phyloP scores from a whole-genome alignment of 2,797 vertebrate species.

The Babyrousa celebensis region DNA sequence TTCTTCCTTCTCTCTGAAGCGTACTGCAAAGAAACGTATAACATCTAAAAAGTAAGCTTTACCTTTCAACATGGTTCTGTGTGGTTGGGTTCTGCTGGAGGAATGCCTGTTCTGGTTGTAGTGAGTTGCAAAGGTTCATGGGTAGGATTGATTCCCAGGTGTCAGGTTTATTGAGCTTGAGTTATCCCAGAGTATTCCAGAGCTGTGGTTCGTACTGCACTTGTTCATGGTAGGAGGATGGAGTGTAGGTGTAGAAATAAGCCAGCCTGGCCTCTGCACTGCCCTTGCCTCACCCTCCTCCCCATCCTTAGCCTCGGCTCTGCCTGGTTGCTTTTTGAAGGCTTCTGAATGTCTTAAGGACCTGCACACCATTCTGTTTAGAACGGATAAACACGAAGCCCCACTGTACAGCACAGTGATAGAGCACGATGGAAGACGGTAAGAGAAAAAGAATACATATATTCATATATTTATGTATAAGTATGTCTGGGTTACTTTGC shows the following conservation, averaged over 20 bases:
- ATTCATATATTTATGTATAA: too few relatives aligned
- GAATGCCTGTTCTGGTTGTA: background rate
- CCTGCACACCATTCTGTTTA: background rate
- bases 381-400: too few relatives aligned
- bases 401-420: too few relatives aligned
- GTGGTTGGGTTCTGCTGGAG: background rate
- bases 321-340: constrained; percentile 2
- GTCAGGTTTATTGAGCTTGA: background rate
- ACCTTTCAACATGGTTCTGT: background rate
- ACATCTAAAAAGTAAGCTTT: constrained; percentile 97
- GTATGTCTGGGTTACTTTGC: too few relatives aligned
- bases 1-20: constrained; percentile 98
- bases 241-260: background rate
- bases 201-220: background rate
- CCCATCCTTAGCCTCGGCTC: background rate
- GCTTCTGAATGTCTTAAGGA: constrained; percentile 37
- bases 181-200: background rate
- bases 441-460: too few relatives aligned
- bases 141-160: background rate
- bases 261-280: background rate
- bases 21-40: constrained; percentile 97
- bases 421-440: too few relatives aligned
- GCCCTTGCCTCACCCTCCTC: background rate
- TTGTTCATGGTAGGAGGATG: constrained; percentile 9
- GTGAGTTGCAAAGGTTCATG: background rate